Conservation (phyloP, 2,113 vertebrate species). For the Willisornis vidua region DNA sequence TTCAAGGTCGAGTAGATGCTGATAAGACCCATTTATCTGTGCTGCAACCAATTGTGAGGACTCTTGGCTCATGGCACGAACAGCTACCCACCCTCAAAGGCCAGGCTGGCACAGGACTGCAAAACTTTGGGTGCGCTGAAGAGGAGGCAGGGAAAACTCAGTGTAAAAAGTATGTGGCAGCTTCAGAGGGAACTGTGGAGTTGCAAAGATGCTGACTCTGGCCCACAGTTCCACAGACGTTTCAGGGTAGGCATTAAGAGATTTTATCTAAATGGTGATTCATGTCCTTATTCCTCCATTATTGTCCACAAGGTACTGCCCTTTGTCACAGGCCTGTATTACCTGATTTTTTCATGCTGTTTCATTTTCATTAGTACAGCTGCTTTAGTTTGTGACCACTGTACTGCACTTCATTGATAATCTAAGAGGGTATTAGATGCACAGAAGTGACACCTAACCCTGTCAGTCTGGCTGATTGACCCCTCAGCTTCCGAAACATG, state of each 20-base stretch:
- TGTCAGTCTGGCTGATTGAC: slow-evolving; percentile 90
- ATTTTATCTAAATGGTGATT: slow-evolving; percentile 74
- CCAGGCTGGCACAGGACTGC: neutral
- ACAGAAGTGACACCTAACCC: slow-evolving; percentile 84
- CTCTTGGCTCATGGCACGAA: neutral
- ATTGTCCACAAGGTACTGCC: slow-evolving; percentile 69
- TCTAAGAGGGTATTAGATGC: slow-evolving; percentile 84
- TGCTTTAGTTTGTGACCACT: slow-evolving; percentile 92
- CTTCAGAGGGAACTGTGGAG: neutral
- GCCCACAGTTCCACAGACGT: neutral
- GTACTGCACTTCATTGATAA: slow-evolving; percentile 90
- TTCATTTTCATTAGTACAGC: slow-evolving; percentile 91
- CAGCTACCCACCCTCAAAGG: slow-evolving; percentile 7
- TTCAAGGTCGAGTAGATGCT: slow-evolving; percentile 49
- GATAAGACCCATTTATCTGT: slow-evolving; percentile 46
- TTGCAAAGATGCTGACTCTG: neutral
- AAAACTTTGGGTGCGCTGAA: neutral
- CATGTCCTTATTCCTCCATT: slow-evolving; percentile 75
- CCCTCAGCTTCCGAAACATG: slow-evolving; percentile 86
- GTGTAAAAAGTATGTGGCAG: neutral
- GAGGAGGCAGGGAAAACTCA: neutral
- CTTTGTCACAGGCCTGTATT: slow-evolving; percentile 67
- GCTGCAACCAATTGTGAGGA: slow-evolving; percentile 7
- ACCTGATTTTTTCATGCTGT: slow-evolving; percentile 76
- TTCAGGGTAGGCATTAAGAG: slow-evolving; percentile 29